Percentiles rank a stretch among this genome's conserved stretches.
Conservation (phyloP, 1,140 invertebrate species). For the Aphidius gifuensis region DNA sequence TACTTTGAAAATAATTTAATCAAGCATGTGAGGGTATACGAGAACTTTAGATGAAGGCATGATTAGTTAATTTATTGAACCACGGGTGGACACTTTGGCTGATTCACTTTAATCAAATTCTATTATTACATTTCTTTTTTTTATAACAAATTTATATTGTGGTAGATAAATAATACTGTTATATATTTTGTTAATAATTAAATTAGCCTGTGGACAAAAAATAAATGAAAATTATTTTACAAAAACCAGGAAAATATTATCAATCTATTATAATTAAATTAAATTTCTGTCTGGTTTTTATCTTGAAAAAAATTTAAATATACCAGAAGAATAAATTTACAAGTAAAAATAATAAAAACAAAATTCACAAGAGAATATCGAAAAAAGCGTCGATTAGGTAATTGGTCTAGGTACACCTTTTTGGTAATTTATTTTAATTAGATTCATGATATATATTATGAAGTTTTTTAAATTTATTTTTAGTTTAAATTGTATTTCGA, state of each 20-base stretch:
- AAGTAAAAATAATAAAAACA: not conserved
- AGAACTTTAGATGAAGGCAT: conserved; percentile 25
- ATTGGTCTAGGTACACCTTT: conserved; percentile 36
- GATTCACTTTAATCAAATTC: conserved; percentile 18
- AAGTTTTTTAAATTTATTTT: not conserved
- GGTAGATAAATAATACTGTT: too few relatives aligned
- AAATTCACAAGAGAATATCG: not conserved
- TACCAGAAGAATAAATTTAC: not conserved
- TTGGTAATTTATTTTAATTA: conserved; percentile 43
- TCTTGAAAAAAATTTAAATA: not conserved
- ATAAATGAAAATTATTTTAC: not conserved
- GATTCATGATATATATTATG: conserved; percentile 21
- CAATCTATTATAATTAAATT: too few relatives aligned
- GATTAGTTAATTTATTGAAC: conserved; percentile 19
- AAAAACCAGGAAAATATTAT: not conserved
- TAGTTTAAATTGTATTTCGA: conserved; percentile 26
- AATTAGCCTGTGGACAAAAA: too few relatives aligned
- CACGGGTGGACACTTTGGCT: conserved; percentile 15
- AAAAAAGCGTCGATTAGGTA: conserved; percentile 37
- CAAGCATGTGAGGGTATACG: conserved; percentile 32
- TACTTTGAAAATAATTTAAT: conserved; percentile 45
- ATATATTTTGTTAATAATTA: too few relatives aligned
- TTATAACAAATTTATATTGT: too few relatives aligned
- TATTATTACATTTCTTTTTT: not conserved
- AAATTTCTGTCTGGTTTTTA: not conserved